A percentile compares a stretch with the other conserved stretches of the same genome.
Evolutionary conservation across 2,113 vertebrate genomes (phyloP).

Genomic region (Gobiocypris rarus): DNA sequence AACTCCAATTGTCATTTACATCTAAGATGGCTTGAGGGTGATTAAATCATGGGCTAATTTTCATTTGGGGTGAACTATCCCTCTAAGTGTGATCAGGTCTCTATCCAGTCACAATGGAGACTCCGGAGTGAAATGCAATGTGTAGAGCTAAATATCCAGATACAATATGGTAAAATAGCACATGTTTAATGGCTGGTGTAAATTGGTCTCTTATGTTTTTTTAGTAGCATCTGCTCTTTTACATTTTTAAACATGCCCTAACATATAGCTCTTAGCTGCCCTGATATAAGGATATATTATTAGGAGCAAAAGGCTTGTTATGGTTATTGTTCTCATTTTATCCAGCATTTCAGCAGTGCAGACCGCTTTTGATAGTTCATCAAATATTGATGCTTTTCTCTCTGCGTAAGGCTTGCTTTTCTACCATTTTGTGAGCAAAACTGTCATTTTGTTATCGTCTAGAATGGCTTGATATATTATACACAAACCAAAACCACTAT

Average conservation of each 20-base stretch:
- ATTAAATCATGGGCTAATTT: too few species aligned
- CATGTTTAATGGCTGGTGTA: too few species aligned
- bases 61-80: too few species aligned
- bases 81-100: too few species aligned
- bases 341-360: neutral
- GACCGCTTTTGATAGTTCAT: conserved; percentile 2
- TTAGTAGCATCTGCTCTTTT: neutral
- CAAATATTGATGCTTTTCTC: conserved; percentile 36
- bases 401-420: neutral
- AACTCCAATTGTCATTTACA: too few species aligned
- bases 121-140: too few species aligned
- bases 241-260: conserved; percentile 7
- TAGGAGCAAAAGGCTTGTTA: conserved; percentile 4
- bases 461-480: neutral
- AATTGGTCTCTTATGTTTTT: too few species aligned
- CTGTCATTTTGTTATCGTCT: neutral
- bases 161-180: too few species aligned
- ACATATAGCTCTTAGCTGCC: neutral
- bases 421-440: conserved; percentile 16
- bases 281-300: neutral
- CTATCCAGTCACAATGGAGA: too few species aligned
- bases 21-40: too few species aligned
- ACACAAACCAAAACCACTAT: conserved; percentile 15
- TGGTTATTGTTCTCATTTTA: conserved; percentile 2
- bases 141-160: neutral